phyloP scores from a whole-genome alignment of 2,113 vertebrate genomes.

The Tamias sibiricus region DNA sequence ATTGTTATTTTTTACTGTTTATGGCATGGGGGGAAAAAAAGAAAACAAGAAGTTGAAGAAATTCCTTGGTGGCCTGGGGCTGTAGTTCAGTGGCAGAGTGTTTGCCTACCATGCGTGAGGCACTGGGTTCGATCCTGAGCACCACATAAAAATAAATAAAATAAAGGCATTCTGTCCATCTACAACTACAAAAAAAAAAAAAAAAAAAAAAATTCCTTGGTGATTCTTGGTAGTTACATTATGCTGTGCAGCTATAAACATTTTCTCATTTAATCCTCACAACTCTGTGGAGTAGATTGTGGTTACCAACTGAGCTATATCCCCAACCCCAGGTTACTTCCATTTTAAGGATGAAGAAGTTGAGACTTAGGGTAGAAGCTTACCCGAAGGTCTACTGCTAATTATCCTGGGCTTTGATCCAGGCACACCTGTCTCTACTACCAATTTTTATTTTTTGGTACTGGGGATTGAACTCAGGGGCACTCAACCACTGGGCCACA shows the following conservation, averaged over 20 bases:
- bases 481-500: too few species aligned
- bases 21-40: background rate
- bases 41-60: background rate
- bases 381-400: background rate
- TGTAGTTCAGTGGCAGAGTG: too few species aligned
- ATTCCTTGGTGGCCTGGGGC: too few species aligned
- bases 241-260: background rate
- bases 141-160: too few species aligned
- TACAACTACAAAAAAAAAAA: too few species aligned
- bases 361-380: background rate
- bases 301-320: background rate
- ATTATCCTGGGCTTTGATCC: background rate
- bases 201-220: too few species aligned
- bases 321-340: too few species aligned
- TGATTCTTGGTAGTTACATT: background rate
- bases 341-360: background rate
- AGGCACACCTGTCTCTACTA: background rate
- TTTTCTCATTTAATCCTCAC: background rate
- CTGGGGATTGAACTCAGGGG: too few species aligned
- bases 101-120: too few species aligned
- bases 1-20: slow-evolving; percentile 27
- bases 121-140: too few species aligned
- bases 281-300: background rate
- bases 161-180: too few species aligned
- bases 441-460: too few species aligned